Conservation (phyloP, 2,113 vertebrate species). For the Spheniscus mendiculus region DNA sequence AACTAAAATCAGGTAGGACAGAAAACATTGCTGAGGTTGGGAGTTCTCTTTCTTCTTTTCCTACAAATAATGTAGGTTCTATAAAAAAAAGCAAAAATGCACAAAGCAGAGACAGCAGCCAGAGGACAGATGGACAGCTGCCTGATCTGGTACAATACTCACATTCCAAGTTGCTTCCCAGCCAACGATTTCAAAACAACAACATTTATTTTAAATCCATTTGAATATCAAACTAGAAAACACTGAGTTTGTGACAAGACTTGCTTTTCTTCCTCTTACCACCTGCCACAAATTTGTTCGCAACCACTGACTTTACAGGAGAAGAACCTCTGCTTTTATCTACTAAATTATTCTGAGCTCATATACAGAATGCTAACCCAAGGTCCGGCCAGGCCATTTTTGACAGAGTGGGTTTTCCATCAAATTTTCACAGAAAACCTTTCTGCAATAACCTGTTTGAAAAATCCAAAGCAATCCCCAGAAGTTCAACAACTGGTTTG, state of each 20-base stretch:
- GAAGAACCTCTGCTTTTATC: background rate
- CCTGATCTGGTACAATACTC: background rate
- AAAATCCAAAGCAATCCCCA: background rate
- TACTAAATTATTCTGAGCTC: background rate
- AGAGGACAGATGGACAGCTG: background rate
- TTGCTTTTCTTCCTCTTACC: background rate
- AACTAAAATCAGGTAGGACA: background rate
- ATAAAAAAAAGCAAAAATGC: background rate
- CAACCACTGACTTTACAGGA: background rate
- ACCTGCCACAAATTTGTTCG: background rate
- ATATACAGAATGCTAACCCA: background rate
- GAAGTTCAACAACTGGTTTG: background rate
- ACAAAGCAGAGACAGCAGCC: background rate
- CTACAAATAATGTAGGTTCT: background rate
- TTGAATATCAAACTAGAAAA: slow-evolving; percentile 12
- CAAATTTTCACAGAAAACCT: background rate
- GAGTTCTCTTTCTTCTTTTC: background rate
- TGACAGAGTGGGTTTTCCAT: background rate
- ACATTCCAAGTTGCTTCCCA: background rate
- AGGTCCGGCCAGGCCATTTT: background rate
- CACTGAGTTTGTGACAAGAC: background rate
- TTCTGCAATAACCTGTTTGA: background rate
- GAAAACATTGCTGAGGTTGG: background rate
- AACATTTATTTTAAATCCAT: slow-evolving; percentile 1
- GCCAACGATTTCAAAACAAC: background rate